phyloP scores from a whole-genome alignment of 2,113 vertebrate genomes.

The Hippocampus comes region DNA sequence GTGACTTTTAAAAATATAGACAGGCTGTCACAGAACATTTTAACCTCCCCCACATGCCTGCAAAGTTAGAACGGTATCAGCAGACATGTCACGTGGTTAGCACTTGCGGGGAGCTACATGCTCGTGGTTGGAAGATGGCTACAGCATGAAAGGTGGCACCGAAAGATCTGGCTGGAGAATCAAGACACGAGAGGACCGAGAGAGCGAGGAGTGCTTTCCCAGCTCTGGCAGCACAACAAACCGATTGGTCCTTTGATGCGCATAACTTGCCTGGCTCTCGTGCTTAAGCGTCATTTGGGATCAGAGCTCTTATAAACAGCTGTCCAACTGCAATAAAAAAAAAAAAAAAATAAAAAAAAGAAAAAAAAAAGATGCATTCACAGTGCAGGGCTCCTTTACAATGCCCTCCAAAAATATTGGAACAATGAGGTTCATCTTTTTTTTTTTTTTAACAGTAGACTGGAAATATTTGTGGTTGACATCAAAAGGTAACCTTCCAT shows the following conservation, averaged over 20 bases:
- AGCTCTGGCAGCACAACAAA: conserved; percentile 50
- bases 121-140: conserved; percentile 62
- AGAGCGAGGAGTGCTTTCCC: conserved; percentile 46
- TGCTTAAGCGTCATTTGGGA: neutral
- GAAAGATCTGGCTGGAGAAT: conserved; percentile 40
- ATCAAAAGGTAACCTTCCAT: too few species aligned
- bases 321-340: neutral
- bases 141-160: conserved; percentile 23
- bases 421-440: too few species aligned
- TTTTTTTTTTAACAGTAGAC: too few species aligned
- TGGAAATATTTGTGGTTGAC: too few species aligned
- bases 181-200: conserved; percentile 37
- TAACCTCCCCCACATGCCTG: conserved; percentile 36
- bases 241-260: conserved; percentile 68
- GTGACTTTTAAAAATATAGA: conserved; percentile 38
- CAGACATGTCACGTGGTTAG: conserved; percentile 40
- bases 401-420: too few species aligned
- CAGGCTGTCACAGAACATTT: conserved; percentile 34
- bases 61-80: conserved; percentile 41
- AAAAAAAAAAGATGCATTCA: too few species aligned
- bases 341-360: too few species aligned
- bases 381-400: too few species aligned
- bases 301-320: neutral
- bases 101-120: conserved; percentile 26
- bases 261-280: conserved; percentile 32